Evolutionary conservation across 2,113 vertebrate genomes (phyloP).

Genomic region (Hucho hucho): DNA sequence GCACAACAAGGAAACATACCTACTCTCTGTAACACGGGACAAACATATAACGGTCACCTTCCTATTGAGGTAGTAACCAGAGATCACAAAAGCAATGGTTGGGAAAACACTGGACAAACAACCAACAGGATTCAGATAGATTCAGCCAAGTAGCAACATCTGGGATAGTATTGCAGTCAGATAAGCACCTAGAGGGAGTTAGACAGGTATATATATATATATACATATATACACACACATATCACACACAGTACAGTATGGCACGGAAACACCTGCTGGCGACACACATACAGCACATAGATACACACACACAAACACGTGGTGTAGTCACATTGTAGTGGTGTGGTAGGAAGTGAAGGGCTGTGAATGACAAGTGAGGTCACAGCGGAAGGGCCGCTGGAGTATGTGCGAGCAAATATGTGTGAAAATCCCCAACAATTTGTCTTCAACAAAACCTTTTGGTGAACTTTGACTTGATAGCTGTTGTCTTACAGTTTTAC

Average conservation of each 20-base stretch:
- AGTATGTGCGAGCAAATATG: not conserved
- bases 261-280: constrained; percentile 11
- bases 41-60: too few relatives aligned
- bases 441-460: too few relatives aligned
- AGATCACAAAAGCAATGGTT: not conserved
- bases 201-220: too few relatives aligned
- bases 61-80: not conserved
- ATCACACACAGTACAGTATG: not conserved
- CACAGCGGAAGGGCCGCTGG: not conserved
- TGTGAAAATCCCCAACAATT: too few relatives aligned
- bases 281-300: constrained; percentile 12
- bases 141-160: not conserved
- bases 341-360: constrained; percentile 19
- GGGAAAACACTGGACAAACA: not conserved
- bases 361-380: not conserved
- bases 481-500: too few relatives aligned
- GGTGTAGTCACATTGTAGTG: constrained; percentile 20
- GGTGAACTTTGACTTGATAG: too few relatives aligned
- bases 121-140: not conserved
- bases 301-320: constrained; percentile 1
- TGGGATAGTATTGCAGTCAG: not conserved
- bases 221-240: accelerated
- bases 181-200: not conserved
- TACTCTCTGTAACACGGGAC: not conserved
- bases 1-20: not conserved